Percentiles rank a stretch among this genome's conserved stretches.
phyloP scores from a whole-genome alignment of 2,113 vertebrate species.

The Myotis davidii region DNA sequence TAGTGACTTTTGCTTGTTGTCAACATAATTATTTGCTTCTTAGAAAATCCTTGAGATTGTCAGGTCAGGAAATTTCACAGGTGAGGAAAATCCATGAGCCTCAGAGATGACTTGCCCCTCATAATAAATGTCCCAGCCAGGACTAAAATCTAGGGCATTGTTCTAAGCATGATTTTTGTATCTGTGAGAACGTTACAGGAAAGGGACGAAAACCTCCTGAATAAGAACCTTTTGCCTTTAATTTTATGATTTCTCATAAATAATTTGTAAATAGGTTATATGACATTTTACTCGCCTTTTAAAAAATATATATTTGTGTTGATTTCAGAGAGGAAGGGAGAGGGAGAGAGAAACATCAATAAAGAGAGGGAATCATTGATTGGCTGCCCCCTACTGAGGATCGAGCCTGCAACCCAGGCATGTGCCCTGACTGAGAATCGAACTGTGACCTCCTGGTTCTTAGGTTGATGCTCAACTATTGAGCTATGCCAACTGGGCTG shows the following conservation, averaged over 20 bases:
- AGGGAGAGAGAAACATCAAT: no score
- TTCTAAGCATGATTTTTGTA: not conserved
- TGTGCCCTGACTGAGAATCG: no score
- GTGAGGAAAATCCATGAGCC: not conserved
- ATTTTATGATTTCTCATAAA: not conserved
- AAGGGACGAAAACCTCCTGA: not conserved
- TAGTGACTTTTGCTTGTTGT: not conserved
- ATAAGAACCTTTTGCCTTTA: not conserved
- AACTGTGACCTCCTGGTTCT: no score
- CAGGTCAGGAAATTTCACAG: not conserved
- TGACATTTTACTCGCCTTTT: not conserved
- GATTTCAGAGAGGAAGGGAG: no score
- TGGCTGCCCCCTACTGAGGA: no score
- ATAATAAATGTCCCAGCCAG: not conserved
- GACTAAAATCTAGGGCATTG: not conserved
- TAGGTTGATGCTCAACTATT: no score
- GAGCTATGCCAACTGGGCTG: no score
- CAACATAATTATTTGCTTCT: not conserved
- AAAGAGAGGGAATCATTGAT: no score
- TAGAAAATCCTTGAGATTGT: not conserved
- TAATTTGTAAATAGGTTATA: not conserved
- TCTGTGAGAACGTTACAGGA: not conserved
- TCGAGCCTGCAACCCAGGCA: no score
- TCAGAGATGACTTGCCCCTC: not conserved
- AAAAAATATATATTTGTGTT: no score